Base-by-base conservation (phyloP, 2,797 vertebrate genomes). In the Dromococcyx pavoninus region DNA sequence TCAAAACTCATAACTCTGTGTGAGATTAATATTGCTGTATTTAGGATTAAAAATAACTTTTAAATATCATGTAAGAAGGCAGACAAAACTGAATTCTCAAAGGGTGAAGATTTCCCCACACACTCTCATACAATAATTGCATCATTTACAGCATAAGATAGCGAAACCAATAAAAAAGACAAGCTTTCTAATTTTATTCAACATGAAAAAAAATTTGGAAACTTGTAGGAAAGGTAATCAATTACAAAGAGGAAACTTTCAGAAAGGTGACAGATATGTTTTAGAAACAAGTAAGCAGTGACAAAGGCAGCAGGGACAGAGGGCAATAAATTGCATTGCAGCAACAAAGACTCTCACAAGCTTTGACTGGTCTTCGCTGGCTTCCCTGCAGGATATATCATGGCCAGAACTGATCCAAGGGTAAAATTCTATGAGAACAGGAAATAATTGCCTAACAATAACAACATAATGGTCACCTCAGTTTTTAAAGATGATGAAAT, bases 401-500 rank as follows among this genome's bases (percentile, higher is more conserved):
- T 1, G 46, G 91, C 75, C 81, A 93, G 78, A 56, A 13, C 27
- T 23, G 75, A 75, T 91, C 82, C 70, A 53, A 94, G 56, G 86
- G 53, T 73, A 89, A 88, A 88, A 86, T 6, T 86, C 83, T 80
- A n/a, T 3, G 28, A 86, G 82, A 89, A 91, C 82, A 83, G 72
- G 75, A 95, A 95, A 93, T 95, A 94, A 94, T 76, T 94, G 82
- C 51, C 78, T 87, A 94, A 92, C 78, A 89, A 85, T 85, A 92
- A 83, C 85, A 94, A 62, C 85, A 95, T 92, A 89, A 89, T 74
- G 91, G 88, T 91, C 75, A 94, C 65, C 91, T 95, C 91, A 71
- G 48, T 37, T 95, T 92, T 88, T 95, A 95, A 95, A 93, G 88
- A 96, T 89, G 90, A 94, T 88, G 72, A 83, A 95, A 83, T 74